Percentiles rank a stretch among this genome's conserved stretches.
These are phyloP conservation scores for Amphipoea oculea DNA, from an alignment of 2,888 invertebrate species.

Conservation along the genomic window DNA sequence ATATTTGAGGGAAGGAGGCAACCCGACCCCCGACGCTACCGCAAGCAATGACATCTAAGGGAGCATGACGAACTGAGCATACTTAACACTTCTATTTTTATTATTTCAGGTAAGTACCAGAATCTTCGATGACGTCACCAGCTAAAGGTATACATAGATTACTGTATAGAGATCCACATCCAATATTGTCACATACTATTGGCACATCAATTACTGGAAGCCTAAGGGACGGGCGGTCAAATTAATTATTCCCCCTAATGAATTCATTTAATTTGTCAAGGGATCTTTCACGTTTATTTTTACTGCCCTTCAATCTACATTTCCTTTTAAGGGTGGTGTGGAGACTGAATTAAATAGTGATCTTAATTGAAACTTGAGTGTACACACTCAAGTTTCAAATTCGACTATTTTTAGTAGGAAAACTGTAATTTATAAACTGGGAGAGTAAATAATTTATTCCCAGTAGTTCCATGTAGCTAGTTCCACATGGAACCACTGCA, in stretches of 20 bases:
- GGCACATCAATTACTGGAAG: slow-evolving; percentile 34
- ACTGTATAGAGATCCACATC: slow-evolving; percentile 9
- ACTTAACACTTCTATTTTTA: slow-evolving; percentile 35
- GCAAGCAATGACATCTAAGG: too few relatives aligned
- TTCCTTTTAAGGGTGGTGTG: slow-evolving; percentile 11
- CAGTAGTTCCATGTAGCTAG: too few relatives aligned
- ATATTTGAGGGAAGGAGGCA: too few relatives aligned
- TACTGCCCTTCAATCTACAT: slow-evolving; percentile 26
- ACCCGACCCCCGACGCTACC: too few relatives aligned
- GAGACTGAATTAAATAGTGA: slow-evolving; percentile 12
- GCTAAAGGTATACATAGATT: slow-evolving; percentile 28
- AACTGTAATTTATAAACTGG: neutral
- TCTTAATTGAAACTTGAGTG: neutral
- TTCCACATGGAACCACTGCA: too few relatives aligned
- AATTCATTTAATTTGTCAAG: slow-evolving; percentile 55
- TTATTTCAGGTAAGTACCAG: slow-evolving; percentile 72
- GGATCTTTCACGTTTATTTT: slow-evolving; percentile 42
- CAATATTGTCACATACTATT: slow-evolving; percentile 21
- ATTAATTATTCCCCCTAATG: slow-evolving; percentile 56
- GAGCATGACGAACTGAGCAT: too few relatives aligned
- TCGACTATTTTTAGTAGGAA: neutral
- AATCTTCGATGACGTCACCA: slow-evolving; percentile 20
- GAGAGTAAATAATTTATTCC: neutral
- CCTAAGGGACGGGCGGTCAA: slow-evolving; percentile 30
- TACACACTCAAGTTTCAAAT: too few relatives aligned